These are phyloP conservation scores for Adelosebastes latens DNA, from an alignment of 2,797 vertebrate genomes.

Conservation along the genomic window DNA sequence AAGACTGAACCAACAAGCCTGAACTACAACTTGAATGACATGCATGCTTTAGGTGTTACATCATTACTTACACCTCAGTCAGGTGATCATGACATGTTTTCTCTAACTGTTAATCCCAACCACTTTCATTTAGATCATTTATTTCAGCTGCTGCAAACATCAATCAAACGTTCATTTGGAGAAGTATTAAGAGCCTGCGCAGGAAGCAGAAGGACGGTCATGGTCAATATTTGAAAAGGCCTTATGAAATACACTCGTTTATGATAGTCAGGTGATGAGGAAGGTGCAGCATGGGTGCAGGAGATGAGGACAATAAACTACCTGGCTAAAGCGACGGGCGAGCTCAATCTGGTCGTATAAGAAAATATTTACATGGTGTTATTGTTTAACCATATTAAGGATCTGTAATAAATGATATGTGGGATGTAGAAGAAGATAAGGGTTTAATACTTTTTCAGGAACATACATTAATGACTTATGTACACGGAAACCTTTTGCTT, in stretches of 20 bases:
- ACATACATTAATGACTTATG: background rate
- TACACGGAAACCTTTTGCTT: constrained; percentile 21
- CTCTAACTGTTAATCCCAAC: background rate
- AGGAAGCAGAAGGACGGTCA: constrained; percentile 43
- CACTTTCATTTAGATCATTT: background rate
- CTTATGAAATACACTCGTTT: constrained; percentile 77
- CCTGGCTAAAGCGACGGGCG: constrained; percentile 22
- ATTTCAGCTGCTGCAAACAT: background rate
- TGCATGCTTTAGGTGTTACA: constrained; percentile 35
- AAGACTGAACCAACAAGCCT: constrained; percentile 16
- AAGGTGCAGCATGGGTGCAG: constrained; percentile 60
- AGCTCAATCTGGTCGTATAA: constrained; percentile 23
- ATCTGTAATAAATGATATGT: constrained; percentile 16
- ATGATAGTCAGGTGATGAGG: constrained; percentile 64
- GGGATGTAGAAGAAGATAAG: background rate
- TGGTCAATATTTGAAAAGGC: constrained; percentile 83
- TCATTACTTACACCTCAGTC: constrained; percentile 9
- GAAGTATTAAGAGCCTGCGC: constrained; percentile 32
- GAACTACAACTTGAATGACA: constrained; percentile 23
- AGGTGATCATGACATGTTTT: constrained; percentile 4
- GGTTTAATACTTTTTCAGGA: constrained; percentile 11
- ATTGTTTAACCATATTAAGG: constrained; percentile 41
- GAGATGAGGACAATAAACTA: constrained; percentile 69
- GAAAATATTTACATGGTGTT: constrained; percentile 37
- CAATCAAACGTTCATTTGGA: constrained; percentile 22